Conservation (phyloP, 37 sponge, comb jelly and placozoan species). For the Lycopodina hypogea region DNA sequence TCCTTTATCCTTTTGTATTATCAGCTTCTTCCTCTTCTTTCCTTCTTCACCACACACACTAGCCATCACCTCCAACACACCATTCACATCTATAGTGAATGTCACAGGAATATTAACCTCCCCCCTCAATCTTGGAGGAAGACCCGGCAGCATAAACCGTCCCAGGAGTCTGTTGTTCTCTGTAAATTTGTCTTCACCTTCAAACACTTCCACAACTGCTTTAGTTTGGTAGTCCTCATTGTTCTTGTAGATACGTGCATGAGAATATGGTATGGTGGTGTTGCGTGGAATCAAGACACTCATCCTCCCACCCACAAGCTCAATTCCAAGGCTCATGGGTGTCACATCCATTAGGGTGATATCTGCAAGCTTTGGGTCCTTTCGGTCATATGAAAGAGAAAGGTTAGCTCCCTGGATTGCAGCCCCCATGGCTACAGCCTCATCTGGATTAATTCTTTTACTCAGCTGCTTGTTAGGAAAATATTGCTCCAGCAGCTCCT, state of each 20-base stretch:
- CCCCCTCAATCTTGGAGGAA: constrained; percentile 80
- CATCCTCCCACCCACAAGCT: constrained; percentile 81
- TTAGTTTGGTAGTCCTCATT: constrained; percentile 86
- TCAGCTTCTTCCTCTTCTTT: constrained; percentile 50
- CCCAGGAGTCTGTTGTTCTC: constrained; percentile 80
- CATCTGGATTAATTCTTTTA: constrained; percentile 92
- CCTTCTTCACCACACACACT: constrained; percentile 75
- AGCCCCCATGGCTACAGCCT: constrained; percentile 95
- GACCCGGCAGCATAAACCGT: constrained; percentile 71
- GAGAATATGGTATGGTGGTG: constrained; percentile 89
- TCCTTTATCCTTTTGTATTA: constrained; percentile 92
- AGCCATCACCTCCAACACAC: constrained; percentile 82
- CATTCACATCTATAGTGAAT: constrained; percentile 81
- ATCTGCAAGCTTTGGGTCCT: constrained; percentile 46
- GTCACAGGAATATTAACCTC: constrained; percentile 63
- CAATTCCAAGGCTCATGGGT: constrained; percentile 87
- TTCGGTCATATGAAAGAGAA: constrained; percentile 53
- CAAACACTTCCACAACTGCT: constrained; percentile 83
- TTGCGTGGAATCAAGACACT: constrained; percentile 77
- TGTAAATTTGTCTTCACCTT: constrained; percentile 82
- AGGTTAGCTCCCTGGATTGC: constrained; percentile 93
- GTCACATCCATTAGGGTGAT: constrained; percentile 94
- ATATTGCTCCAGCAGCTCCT: constrained; percentile 61
- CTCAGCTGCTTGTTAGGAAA: constrained; percentile 70
- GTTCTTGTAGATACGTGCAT: constrained; percentile 77